Evolutionary conservation across 2,888 invertebrate genomes (phyloP).

Genomic region (Zele albiditarsus): DNA sequence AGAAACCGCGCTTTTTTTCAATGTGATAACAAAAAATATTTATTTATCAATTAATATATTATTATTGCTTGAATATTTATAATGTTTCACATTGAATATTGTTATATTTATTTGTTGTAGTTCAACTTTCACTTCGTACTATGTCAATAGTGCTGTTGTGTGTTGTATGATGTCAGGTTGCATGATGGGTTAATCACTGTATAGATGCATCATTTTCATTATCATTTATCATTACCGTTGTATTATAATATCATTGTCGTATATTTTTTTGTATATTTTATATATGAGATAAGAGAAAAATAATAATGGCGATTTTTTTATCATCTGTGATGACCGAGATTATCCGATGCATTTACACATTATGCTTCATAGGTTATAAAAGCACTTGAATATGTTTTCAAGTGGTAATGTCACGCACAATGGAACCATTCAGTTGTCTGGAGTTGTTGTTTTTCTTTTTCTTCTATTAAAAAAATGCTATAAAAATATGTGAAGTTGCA

Average conservation of each 20-base stretch:
- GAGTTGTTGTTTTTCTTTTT: not conserved
- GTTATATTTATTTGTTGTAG: not conserved
- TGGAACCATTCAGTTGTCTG: constrained; percentile 24
- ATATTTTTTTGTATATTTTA: not conserved
- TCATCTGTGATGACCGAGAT: too few relatives aligned
- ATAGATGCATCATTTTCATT: not conserved
- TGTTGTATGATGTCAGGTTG: not conserved
- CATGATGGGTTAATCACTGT: constrained; percentile 8
- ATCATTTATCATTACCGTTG: not conserved
- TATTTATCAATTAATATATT: constrained; percentile 2
- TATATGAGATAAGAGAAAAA: not conserved
- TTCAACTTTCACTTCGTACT: not conserved
- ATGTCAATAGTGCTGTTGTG: not conserved
- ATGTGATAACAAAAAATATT: constrained; percentile 1
- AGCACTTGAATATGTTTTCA: constrained; percentile 21
- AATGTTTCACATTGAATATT: not conserved
- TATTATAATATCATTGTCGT: not conserved
- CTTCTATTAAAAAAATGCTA: not conserved
- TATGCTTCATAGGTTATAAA: constrained; percentile 1
- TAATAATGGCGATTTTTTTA: not conserved
- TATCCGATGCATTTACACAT: constrained; percentile 1
- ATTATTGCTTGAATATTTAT: not conserved
- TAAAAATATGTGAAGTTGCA: constrained; percentile 19
- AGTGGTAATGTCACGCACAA: not conserved
- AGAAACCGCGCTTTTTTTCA: constrained; percentile 20